These are phyloP conservation scores for Pelosia muscerda DNA, from an alignment of 2,888 invertebrate species.

Conservation along the genomic window DNA sequence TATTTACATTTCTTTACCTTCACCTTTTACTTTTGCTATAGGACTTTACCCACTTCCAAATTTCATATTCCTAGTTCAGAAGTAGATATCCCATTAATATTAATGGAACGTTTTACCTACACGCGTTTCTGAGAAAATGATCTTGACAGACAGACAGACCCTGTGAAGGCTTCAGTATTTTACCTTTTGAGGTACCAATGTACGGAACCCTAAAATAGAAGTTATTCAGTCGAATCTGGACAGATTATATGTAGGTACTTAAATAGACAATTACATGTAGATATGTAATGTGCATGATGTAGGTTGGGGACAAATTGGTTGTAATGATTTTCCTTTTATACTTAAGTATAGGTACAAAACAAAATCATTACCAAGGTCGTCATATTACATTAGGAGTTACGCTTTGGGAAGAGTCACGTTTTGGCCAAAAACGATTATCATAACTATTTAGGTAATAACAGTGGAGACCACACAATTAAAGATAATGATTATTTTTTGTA, in stretches of 20 bases:
- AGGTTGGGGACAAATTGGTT: neutral
- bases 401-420: neutral
- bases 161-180: too few species aligned
- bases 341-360: neutral
- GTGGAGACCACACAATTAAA: slow-evolving; percentile 7
- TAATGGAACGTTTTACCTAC: too few species aligned
- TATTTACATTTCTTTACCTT: too few species aligned
- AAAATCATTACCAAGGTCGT: too few species aligned
- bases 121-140: too few species aligned
- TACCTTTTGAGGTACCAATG: too few species aligned
- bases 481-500: slow-evolving; percentile 8
- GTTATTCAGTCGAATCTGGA: neutral
- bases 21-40: too few species aligned
- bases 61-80: too few species aligned
- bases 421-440: neutral
- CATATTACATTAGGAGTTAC: neutral
- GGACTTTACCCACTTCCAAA: too few species aligned
- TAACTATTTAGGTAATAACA: neutral
- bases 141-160: too few species aligned
- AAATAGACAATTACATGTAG: neutral
- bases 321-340: neutral
- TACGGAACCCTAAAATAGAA: too few species aligned
- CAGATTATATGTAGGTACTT: neutral
- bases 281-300: neutral
- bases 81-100: too few species aligned